These are phyloP conservation scores for Haliclona indistincta DNA, from an alignment of 37 sponge, comb jelly and placozoan species.

Conservation along the genomic window DNA sequence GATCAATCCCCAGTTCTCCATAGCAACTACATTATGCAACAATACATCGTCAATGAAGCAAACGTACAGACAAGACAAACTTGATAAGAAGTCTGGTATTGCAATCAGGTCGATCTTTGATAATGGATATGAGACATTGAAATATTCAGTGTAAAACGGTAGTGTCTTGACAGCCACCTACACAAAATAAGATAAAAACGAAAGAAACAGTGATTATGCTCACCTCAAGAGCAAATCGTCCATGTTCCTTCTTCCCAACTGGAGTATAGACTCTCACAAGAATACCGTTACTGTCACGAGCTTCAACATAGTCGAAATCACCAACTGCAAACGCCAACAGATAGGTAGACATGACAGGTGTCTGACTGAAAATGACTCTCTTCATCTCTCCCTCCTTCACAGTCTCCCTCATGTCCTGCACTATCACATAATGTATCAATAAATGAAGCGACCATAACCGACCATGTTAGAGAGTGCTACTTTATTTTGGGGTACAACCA, in stretches of 20 bases:
- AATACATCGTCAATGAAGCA: neutral
- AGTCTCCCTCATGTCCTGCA: slow-evolving; percentile 6
- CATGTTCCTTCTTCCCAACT: slow-evolving; percentile 85
- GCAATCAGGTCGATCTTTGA: slow-evolving; percentile 96
- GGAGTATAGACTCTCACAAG: slow-evolving; percentile 89
- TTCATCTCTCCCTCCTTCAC: slow-evolving; percentile 41
- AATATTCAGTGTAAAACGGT: slow-evolving; percentile 92
- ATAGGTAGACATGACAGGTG: slow-evolving; percentile 93
- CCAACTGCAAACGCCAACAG: slow-evolving; percentile 91
- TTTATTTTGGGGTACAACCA: slow-evolving; percentile 54
- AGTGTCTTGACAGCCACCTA: slow-evolving; percentile 89
- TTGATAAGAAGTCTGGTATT: slow-evolving; percentile 92
- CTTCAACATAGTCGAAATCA: slow-evolving; percentile 93
- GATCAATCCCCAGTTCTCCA: slow-evolving; percentile 96
- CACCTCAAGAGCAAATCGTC: slow-evolving; percentile 66
- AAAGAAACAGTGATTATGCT: neutral
- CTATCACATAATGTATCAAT: no score
- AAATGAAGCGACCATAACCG: no score
- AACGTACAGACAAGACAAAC: neutral
- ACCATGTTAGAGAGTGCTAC: slow-evolving; percentile 84
- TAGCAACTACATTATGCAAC: slow-evolving; percentile 64
- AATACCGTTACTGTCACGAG: slow-evolving; percentile 64
- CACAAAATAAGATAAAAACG: neutral
- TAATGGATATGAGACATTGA: slow-evolving; percentile 83
- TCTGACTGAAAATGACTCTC: slow-evolving; percentile 55